Evolutionary conservation across 2,113 vertebrate species (phyloP), one percentile per base, ranked within the genome.

Genomic region (Ophiodon elongatus): DNA sequence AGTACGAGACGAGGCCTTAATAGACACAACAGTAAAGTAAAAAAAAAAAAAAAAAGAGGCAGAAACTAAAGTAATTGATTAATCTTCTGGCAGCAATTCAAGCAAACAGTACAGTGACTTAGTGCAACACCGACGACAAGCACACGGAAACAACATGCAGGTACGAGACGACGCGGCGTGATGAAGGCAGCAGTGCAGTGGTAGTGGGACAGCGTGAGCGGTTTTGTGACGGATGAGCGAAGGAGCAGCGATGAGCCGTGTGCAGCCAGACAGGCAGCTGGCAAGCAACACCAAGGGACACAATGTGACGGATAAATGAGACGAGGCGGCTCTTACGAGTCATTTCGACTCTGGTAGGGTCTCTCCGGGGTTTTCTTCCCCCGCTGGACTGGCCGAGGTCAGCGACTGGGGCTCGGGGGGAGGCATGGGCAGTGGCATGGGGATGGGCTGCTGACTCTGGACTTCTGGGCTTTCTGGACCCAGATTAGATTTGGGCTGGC

Each of bases 331-430:
- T 83, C 95, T 96, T 95, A 96, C 95, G 89, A 95, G 94, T 95
- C 94, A 95, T 91, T 96, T 92, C 1, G 92, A 93, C 92, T 94
- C 93, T 76, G 93, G 90, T 41, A 90, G 88, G 39, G 88, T 91
- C 80, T 94, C 93, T 17, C 81, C 91, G 7, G 92, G 87, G 91
- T 90, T 94, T 45, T 92, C 92, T 6, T 78, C 85, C 76, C 79
- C 81, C 0, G 85, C 82, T 9, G 88, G 62, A 41, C 31, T 59
- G 78, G 81, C 27, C 2, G 75, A 27, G 35, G 63, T 25, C 21
- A 63, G 54, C 4, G 77, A 25, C 75, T 77, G 69, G 79, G 83
- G 69, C 83, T 85, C 83, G 50, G 90, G 63, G 35, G 88, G 68
- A 59, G 89, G 76, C 77, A 83, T 78, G 19, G 91, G 87, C 88